Base-by-base conservation (phyloP, 2,797 vertebrate species). In the Ptychadena robeensis region DNA sequence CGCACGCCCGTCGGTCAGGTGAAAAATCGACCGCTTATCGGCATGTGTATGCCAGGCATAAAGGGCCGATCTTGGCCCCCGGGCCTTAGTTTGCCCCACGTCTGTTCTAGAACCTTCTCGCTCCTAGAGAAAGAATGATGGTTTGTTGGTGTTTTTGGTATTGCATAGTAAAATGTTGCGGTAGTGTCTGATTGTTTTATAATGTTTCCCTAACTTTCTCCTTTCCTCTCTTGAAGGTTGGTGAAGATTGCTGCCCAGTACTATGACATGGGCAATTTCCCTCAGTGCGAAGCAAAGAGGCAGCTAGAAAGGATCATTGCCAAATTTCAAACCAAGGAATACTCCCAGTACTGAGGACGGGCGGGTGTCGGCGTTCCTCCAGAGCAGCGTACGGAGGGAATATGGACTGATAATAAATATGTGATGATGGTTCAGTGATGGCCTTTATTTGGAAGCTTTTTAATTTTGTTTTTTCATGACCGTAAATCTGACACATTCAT, bases 191-290 rank as follows among this genome's bases (percentile, higher is more conserved):
- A n/a, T n/a, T n/a, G n/a, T n/a, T n/a, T n/a, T n/a, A 35, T 9
- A 3, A 35, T 35, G 34, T 9, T 44, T n/a, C n/a, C n/a, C n/a
- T 44, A n/a, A 15, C 12, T 31, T 71, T 68, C 72, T 71, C 77
- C 85, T 82, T 71, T 88, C 79, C 83, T 90, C 87, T 88, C 91
- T 89, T 87, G 92, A n/a, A 98, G 97, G 97, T 93, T 98, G 94
- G 94, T 98, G 92, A 97, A 98, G 94, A 95, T 98, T 87, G 95
- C 97, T 90, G 95, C 96, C 86, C 96, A 97, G 90, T 98, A 99
- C 94, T 98, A 98, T 78, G 96, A 98, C 92, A 96, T 99, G 97
- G 90, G 96, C 90, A 98, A 98, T 96, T 98, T 98, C 92, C 97
- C 97, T 86, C 96, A 98, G 93, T 98, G 97, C 77, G 97, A 98